Conservation (phyloP, 1,140 invertebrate species). For the Bicyclus anynana region DNA sequence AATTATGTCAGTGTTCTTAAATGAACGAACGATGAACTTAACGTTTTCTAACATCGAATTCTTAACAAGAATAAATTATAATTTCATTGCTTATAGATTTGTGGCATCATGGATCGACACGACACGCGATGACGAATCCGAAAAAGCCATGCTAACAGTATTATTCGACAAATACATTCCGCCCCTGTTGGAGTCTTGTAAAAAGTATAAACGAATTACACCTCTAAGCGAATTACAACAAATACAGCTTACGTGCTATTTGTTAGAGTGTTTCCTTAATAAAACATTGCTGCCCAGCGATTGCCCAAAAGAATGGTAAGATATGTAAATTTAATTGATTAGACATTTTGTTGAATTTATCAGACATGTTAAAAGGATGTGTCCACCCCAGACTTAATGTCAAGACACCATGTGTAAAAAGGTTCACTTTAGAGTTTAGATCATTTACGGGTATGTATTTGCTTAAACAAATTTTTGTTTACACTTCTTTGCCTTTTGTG, state of each 20-base stretch:
- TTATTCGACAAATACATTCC: slow-evolving; percentile 98
- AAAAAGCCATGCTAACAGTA: slow-evolving; percentile 89
- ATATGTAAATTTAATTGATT: slow-evolving; percentile 33
- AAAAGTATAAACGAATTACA: slow-evolving; percentile 94
- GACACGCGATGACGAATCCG: slow-evolving; percentile 81
- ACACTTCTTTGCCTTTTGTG: no score
- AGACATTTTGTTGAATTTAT: no score
- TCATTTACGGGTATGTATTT: no score
- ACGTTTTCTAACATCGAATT: no score
- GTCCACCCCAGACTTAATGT: no score
- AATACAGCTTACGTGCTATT: slow-evolving; percentile 92
- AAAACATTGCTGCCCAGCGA: slow-evolving; percentile 89
- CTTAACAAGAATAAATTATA: no score
- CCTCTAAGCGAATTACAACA: slow-evolving; percentile 94
- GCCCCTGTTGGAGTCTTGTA: slow-evolving; percentile 86
- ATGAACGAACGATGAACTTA: no score
- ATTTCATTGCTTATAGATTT: slow-evolving; percentile 74
- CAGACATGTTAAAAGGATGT: no score
- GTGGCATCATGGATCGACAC: slow-evolving; percentile 96
- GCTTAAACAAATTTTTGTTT: no score
- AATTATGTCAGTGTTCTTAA: no score
- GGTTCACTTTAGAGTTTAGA: no score
- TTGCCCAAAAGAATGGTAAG: slow-evolving; percentile 91
- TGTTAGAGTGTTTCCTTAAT: slow-evolving; percentile 92
- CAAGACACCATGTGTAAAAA: no score